Conservation (phyloP, 1,140 invertebrate genomes). For the Macrocentrus cingulum region DNA sequence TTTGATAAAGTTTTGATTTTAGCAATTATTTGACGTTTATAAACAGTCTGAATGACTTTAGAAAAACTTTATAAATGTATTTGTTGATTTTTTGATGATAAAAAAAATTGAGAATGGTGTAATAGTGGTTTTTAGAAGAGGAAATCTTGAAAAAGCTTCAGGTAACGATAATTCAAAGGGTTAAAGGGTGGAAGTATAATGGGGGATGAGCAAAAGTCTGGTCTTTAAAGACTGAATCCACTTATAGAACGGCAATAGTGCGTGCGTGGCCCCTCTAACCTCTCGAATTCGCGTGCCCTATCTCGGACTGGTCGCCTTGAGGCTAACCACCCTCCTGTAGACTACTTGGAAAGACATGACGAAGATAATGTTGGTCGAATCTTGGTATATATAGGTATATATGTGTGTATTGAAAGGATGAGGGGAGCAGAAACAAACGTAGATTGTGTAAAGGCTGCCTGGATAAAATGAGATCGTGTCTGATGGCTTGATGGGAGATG, state of each 20-base stretch:
- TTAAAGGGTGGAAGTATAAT: too few species aligned
- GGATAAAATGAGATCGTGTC: slow-evolving; percentile 8
- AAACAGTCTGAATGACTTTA: too few species aligned
- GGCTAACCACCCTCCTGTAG: slow-evolving; percentile 33
- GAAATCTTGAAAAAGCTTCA: too few species aligned
- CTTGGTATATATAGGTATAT: background rate
- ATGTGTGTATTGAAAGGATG: background rate
- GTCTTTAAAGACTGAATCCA: slow-evolving; percentile 28
- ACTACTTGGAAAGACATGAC: background rate
- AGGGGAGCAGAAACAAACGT: background rate
- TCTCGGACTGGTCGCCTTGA: slow-evolving; percentile 38
- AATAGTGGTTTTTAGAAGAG: too few species aligned
- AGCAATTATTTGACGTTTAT: too few species aligned
- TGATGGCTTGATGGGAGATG: too few species aligned
- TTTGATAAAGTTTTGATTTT: too few species aligned
- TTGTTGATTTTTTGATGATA: too few species aligned
- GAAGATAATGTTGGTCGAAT: background rate
- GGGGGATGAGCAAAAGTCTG: too few species aligned
- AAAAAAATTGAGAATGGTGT: too few species aligned
- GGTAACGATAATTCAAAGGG: background rate
- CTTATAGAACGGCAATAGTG: slow-evolving; percentile 25
- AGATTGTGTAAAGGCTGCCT: background rate
- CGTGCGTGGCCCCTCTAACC: slow-evolving; percentile 29
- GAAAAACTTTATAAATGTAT: too few species aligned
- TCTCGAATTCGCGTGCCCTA: slow-evolving; percentile 36